These are phyloP conservation scores for Alauda arvensis DNA, from an alignment of 2,797 vertebrate species.

Conservation along the genomic window DNA sequence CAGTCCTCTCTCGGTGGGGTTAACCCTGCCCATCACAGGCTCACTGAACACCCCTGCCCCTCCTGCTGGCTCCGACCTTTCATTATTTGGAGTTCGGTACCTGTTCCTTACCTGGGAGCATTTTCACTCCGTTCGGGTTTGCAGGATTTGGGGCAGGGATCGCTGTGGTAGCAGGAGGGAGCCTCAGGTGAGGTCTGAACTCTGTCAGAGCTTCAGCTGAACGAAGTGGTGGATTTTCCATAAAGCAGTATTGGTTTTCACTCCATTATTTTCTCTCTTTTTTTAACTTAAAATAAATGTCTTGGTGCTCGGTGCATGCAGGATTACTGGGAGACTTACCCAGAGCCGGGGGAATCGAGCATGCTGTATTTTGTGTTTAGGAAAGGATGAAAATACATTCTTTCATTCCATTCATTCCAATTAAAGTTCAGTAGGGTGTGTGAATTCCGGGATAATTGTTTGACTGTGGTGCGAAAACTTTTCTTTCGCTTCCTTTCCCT, in stretches of 20 bases:
- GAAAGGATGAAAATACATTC: neutral
- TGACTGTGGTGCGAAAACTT: neutral
- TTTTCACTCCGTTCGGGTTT: neutral
- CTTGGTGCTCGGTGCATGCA: neutral
- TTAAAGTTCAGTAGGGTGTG: constrained; percentile 17
- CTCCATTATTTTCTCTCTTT: neutral
- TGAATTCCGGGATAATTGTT: neutral
- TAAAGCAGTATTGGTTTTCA: neutral
- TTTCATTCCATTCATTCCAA: constrained; percentile 1
- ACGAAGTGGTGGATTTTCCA: neutral
- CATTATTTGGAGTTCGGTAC: fast-evolving
- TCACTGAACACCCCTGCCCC: neutral
- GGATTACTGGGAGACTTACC: neutral
- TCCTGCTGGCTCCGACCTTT: fast-evolving
- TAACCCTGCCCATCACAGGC: neutral
- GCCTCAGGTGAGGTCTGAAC: neutral
- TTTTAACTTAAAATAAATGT: neutral
- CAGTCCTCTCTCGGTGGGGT: fast-evolving
- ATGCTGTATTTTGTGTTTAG: neutral
- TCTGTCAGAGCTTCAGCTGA: neutral
- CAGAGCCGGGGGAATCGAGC: neutral
- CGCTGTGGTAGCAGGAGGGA: neutral
- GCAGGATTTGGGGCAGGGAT: neutral
- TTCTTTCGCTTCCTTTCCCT: neutral
- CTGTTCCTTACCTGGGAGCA: neutral